phyloP scores from a whole-genome alignment of 2,888 invertebrate genomes.

The Muschampia plurimacula region DNA sequence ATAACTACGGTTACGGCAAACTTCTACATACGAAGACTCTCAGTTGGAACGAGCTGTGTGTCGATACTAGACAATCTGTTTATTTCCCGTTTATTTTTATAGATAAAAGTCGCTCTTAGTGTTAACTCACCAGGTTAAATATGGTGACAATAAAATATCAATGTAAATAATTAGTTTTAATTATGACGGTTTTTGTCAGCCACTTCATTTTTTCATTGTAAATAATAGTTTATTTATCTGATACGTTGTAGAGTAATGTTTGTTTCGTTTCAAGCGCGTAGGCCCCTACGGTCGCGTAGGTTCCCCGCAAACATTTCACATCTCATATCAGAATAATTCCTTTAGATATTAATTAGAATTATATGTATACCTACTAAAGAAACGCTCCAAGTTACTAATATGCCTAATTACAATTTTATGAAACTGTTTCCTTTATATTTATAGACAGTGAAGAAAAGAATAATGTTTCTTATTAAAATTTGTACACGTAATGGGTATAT shows the following conservation, averaged over 20 bases:
- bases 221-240: slow-evolving; percentile 64
- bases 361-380: slow-evolving; percentile 42
- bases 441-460: slow-evolving; percentile 26
- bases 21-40: slow-evolving; percentile 17
- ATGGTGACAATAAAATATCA: slow-evolving; percentile 85
- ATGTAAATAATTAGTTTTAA: slow-evolving; percentile 80
- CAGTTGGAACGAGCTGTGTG: slow-evolving; percentile 23
- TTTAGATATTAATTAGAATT: slow-evolving; percentile 60
- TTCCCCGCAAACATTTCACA: slow-evolving; percentile 52
- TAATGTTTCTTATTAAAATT: slow-evolving; percentile 24
- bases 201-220: slow-evolving; percentile 61
- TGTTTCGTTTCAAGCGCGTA: slow-evolving; percentile 49
- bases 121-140: slow-evolving; percentile 72
- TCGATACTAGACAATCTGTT: slow-evolving; percentile 22
- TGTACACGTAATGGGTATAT: slow-evolving; percentile 34
- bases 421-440: slow-evolving; percentile 37
- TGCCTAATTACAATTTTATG: slow-evolving; percentile 43
- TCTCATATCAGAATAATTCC: slow-evolving; percentile 68
- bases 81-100: slow-evolving; percentile 41
- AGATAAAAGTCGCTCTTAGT: slow-evolving; percentile 49
- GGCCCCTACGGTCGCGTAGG: slow-evolving; percentile 48
- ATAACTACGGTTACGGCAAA: slow-evolving; percentile 6
- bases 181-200: slow-evolving; percentile 60
- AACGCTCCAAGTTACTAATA: slow-evolving; percentile 51
- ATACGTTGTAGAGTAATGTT: slow-evolving; percentile 49